phyloP scores from a whole-genome alignment of 2,113 vertebrate genomes.

The Pionites leucogaster region DNA sequence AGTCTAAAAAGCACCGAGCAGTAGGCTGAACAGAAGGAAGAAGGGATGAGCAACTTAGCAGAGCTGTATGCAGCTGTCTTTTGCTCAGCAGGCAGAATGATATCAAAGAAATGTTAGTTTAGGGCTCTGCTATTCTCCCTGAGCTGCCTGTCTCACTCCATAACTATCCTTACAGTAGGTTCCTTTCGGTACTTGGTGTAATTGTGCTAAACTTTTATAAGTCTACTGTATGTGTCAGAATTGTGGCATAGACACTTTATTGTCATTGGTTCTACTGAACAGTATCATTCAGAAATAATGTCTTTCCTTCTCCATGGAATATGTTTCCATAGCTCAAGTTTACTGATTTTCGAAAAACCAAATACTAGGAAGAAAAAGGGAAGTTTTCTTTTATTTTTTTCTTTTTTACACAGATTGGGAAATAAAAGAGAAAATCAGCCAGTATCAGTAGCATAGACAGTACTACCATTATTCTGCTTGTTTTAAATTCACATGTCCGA shows the following conservation, averaged over 20 bases:
- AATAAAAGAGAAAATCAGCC: not conserved
- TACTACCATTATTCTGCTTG: not conserved
- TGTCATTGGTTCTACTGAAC: not conserved
- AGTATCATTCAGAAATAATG: not conserved
- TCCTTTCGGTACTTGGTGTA: not conserved
- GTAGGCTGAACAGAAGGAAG: not conserved
- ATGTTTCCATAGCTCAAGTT: not conserved
- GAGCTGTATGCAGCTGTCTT: not conserved
- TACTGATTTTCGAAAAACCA: not conserved
- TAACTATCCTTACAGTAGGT: not conserved
- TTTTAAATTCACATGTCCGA: not conserved
- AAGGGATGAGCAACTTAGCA: not conserved
- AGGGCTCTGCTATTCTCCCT: not conserved
- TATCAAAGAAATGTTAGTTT: not conserved
- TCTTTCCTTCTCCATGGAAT: not conserved
- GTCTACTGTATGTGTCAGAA: not conserved
- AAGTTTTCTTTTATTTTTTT: not conserved
- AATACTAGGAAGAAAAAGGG: not conserved
- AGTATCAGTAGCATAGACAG: not conserved
- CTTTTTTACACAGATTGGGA: not conserved
- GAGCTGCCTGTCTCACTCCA: not conserved
- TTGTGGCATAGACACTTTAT: not conserved
- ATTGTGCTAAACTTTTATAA: not conserved
- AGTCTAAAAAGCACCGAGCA: not conserved
- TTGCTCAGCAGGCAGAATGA: rapidly evolving